phyloP scores from a whole-genome alignment of 2,113 vertebrate genomes.

The Progne subis region DNA sequence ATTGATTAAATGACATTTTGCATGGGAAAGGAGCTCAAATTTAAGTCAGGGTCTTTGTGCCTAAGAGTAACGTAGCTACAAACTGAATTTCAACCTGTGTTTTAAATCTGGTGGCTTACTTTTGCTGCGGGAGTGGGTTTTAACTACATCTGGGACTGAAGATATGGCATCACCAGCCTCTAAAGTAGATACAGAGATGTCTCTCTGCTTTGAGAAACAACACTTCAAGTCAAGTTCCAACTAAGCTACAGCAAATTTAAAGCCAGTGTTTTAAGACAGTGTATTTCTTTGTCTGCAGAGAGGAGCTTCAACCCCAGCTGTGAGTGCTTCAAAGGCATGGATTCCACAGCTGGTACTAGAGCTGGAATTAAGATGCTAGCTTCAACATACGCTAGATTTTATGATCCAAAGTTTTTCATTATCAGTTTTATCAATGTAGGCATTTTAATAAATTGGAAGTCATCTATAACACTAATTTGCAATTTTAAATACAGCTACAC shows the following conservation, averaged over 20 bases:
- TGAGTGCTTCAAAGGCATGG: constrained; percentile 43
- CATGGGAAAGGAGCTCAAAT: not conserved
- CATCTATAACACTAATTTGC: not conserved
- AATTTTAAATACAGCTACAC: not conserved
- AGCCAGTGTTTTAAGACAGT: constrained; percentile 6
- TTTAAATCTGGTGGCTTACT: not conserved
- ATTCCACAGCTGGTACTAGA: constrained; percentile 37
- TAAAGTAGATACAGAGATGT: not conserved
- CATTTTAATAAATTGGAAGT: constrained; percentile 31
- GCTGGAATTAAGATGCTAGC: constrained; percentile 32
- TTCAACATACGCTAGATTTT: not conserved
- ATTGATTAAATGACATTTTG: constrained; percentile 11
- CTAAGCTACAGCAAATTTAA: constrained; percentile 17
- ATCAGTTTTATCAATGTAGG: not conserved
- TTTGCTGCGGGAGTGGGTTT: not conserved
- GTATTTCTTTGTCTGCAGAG: constrained; percentile 4
- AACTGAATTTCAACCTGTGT: not conserved
- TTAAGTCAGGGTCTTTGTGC: not conserved
- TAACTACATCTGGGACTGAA: not conserved
- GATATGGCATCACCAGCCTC: not conserved
- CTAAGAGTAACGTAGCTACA: not conserved
- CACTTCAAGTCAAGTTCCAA: constrained; percentile 16
- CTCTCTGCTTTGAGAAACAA: not conserved
- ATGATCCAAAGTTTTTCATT: constrained; percentile 5
- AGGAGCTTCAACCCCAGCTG: constrained; percentile 31